phyloP scores from a whole-genome alignment of 2,797 vertebrate species.

The Novumbra hubbsi region DNA sequence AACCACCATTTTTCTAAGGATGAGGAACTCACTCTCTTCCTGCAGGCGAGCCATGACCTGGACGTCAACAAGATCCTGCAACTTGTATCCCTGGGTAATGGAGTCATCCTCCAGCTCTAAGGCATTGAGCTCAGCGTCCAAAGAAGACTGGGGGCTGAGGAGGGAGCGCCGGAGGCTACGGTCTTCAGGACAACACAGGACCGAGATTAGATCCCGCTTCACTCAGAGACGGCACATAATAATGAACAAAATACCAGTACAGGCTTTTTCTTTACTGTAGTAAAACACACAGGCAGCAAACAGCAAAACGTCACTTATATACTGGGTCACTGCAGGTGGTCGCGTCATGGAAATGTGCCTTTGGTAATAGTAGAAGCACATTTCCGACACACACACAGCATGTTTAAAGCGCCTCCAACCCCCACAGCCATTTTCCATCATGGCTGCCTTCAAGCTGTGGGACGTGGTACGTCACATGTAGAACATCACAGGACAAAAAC shows the following conservation, averaged over 20 bases:
- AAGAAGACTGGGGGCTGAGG: slow-evolving; percentile 82
- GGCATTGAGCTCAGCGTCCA: slow-evolving; percentile 81
- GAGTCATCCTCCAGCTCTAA: slow-evolving; percentile 84
- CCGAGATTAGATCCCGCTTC: background rate
- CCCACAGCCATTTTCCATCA: background rate
- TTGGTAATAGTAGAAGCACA: background rate
- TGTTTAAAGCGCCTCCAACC: background rate
- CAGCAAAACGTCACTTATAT: background rate
- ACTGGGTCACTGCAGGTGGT: background rate
- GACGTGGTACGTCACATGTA: background rate
- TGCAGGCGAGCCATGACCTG: slow-evolving; percentile 97
- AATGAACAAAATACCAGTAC: background rate
- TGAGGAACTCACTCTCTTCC: slow-evolving; percentile 87
- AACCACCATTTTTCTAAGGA: background rate
- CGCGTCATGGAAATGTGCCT: background rate
- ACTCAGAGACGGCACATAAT: background rate
- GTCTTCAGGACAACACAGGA: slow-evolving; percentile 33
- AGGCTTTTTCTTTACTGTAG: background rate
- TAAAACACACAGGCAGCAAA: background rate
- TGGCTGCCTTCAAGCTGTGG: background rate
- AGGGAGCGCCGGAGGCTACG: slow-evolving; percentile 63
- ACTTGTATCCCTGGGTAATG: slow-evolving; percentile 88
- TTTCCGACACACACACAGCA: background rate
- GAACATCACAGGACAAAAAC: background rate
- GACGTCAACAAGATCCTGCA: slow-evolving; percentile 93